Evolutionary conservation across 92 coral and sea anemone species (phyloP).

Genomic region (Parazoanthus darwini): DNA sequence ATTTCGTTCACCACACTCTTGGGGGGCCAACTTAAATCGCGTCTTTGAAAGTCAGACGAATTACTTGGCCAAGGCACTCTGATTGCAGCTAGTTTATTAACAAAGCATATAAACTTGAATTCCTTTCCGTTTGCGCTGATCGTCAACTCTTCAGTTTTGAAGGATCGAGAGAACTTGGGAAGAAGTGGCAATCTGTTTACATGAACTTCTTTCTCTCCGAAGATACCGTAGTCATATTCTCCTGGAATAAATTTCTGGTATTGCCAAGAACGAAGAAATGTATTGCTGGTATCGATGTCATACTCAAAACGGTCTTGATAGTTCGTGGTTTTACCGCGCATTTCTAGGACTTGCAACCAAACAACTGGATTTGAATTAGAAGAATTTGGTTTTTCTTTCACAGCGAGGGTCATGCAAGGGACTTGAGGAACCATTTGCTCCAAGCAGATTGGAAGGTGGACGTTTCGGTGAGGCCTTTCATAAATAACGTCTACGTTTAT

Average conservation of each 20-base stretch:
- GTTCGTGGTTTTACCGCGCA: neutral
- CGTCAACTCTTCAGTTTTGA: slow-evolving; percentile 16
- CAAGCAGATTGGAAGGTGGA: slow-evolving; percentile 29
- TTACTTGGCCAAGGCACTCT: slow-evolving; percentile 29
- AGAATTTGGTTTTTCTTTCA: slow-evolving; percentile 4
- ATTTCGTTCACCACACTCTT: slow-evolving; percentile 21
- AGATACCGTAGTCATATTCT: slow-evolving; percentile 36
- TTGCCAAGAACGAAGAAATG: neutral
- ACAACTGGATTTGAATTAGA: slow-evolving; percentile 10
- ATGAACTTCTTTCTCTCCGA: slow-evolving; percentile 37
- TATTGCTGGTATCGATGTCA: neutral
- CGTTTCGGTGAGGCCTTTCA: slow-evolving; percentile 27
- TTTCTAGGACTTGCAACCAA: slow-evolving; percentile 31
- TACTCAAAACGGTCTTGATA: slow-evolving; percentile 28
- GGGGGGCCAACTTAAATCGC: slow-evolving; percentile 18
- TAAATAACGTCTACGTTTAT: slow-evolving; percentile 4
- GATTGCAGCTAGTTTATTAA: slow-evolving; percentile 34
- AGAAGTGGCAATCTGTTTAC: neutral
- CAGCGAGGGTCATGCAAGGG: slow-evolving; percentile 13
- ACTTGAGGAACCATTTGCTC: slow-evolving; percentile 36
- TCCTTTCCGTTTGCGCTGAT: slow-evolving; percentile 8
- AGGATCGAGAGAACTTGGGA: slow-evolving; percentile 15
- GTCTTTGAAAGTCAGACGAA: slow-evolving; percentile 13
- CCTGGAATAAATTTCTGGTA: slow-evolving; percentile 31
- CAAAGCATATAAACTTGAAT: slow-evolving; percentile 15